Evolutionary conservation across 2,797 vertebrate species (phyloP), one percentile per base, ranked within the genome.

Genomic region (Lithobates sylvaticus): DNA sequence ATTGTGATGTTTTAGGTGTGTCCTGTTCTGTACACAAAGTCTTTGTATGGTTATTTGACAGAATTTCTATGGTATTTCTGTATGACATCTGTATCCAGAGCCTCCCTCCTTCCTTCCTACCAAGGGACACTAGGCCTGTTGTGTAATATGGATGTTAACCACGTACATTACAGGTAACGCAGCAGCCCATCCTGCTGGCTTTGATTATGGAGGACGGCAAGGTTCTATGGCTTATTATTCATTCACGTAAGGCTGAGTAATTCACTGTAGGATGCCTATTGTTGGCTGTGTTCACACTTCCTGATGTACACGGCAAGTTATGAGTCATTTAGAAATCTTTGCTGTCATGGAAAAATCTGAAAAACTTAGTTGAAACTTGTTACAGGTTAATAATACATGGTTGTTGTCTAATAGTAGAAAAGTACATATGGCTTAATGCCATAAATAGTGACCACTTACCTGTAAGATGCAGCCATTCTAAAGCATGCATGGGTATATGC

Each of bases 181-280:
- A 58, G 68, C 23, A 26, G 16, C 23, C 29, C 36, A 21, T 74
- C 54, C 71, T 10, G n/a, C 27, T 44, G 61, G 23, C 61, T 26
- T 10, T 21, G 61, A 39, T 42, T 67, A 27, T 10, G 27, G 21
- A 61, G 6, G 18, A 23, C 21, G 54, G 54, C 61, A 44, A 78
- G 61, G 26, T 26, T 42, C 42, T 76, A 12, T 78, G 9, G 5
- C 34, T 65, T 44, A 54, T 68, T 3, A 47, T 69, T 29, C 21
- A 79, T 79, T 79, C 27, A 76, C 64, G 32, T 68, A 83, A 64
- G 18, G 29, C 67, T 84, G 83, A 71, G 83, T 77, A 70, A 84
- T 70, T 44, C 34, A 42, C 76, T 32, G 65, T 69, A 16, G 34
- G 75, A 58, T 84, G 44, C n/a, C 50, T 69, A 39, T 69, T 78